Percentiles rank a stretch among this genome's conserved stretches.
Conservation (phyloP, 2,113 vertebrate genomes). For the Gadus macrocephalus region DNA sequence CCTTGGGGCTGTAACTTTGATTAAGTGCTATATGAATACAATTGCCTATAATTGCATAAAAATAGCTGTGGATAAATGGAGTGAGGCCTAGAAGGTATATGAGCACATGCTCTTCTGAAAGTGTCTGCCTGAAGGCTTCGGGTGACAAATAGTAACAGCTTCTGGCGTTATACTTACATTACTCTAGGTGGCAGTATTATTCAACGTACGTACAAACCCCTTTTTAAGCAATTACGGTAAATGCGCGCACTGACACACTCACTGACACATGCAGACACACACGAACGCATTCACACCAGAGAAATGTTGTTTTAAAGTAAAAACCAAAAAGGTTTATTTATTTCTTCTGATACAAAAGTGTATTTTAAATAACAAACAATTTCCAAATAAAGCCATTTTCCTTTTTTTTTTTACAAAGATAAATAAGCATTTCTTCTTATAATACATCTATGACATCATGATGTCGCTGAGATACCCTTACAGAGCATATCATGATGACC, state of each 20-base stretch:
- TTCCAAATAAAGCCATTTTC: slow-evolving; percentile 44
- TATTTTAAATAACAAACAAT: slow-evolving; percentile 73
- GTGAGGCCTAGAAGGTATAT: too few species aligned
- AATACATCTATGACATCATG: slow-evolving; percentile 60
- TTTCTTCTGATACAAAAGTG: slow-evolving; percentile 76
- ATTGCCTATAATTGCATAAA: too few species aligned
- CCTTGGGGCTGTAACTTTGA: too few species aligned
- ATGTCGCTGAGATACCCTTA: slow-evolving; percentile 49
- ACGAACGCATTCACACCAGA: slow-evolving; percentile 1
- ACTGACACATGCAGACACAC: neutral
- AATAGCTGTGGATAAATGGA: too few species aligned
- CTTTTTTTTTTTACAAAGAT: slow-evolving; percentile 71
- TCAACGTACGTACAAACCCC: slow-evolving; percentile 18
- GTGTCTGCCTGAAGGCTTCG: neutral
- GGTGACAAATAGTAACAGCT: too few species aligned
- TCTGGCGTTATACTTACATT: too few species aligned
- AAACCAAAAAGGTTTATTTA: slow-evolving; percentile 69
- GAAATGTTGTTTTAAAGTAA: slow-evolving; percentile 7
- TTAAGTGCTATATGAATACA: too few species aligned
- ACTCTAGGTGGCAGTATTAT: too few species aligned
- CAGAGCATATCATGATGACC: slow-evolving; percentile 19
- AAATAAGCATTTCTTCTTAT: slow-evolving; percentile 74
- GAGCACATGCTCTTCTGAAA: neutral
- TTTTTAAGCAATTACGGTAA: neutral
- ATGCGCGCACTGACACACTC: neutral